phyloP scores from a whole-genome alignment of 2,797 vertebrate genomes.

The Coregonus ussuriensis region DNA sequence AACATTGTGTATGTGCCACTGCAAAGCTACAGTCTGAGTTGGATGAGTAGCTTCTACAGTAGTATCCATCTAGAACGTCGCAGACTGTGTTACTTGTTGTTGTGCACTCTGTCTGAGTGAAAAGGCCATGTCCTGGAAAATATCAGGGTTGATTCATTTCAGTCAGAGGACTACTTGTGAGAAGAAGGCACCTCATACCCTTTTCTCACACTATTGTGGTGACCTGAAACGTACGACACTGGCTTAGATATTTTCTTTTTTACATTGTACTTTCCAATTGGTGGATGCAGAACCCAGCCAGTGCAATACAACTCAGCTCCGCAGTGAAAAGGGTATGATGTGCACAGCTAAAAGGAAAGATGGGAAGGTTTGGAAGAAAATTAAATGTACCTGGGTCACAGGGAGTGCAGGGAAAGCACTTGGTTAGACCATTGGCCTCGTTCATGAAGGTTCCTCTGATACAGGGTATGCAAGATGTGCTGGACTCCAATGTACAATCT shows the following conservation, averaged over 20 bases:
- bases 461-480: constrained; percentile 45
- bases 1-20: constrained; percentile 20
- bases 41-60: constrained; percentile 17
- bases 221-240: too few species aligned
- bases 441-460: constrained; percentile 34
- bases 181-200: too few species aligned
- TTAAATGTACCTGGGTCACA: constrained; percentile 48
- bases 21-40: constrained; percentile 32
- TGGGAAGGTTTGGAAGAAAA: too few species aligned
- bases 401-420: constrained; percentile 30
- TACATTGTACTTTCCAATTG: too few species aligned
- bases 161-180: too few species aligned
- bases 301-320: too few species aligned
- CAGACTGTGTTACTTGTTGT: constrained; percentile 30
- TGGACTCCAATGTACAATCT: constrained; percentile 15
- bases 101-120: constrained; percentile 20
- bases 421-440: constrained; percentile 12
- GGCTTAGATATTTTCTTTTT: too few species aligned
- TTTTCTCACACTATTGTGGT: not conserved
- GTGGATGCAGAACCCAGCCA: too few species aligned
- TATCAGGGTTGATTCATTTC: not conserved
- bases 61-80: constrained; percentile 36
- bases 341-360: too few species aligned
- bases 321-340: too few species aligned
- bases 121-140: constrained; percentile 44